Conservation (phyloP, 2,797 vertebrate species). For the Ficedula albicollis region DNA sequence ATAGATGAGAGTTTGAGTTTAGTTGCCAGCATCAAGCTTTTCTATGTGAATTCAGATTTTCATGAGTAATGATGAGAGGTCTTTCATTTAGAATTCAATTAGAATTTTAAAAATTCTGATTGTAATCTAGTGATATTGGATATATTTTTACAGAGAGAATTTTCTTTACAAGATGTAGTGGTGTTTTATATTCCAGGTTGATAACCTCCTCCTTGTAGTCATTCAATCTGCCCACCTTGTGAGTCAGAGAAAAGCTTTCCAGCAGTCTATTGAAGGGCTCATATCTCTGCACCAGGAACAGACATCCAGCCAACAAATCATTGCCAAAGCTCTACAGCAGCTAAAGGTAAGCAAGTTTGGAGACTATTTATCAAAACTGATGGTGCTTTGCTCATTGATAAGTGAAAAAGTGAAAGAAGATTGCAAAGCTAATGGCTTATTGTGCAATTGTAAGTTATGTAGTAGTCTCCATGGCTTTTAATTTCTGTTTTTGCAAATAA, state of each 20-base stretch:
- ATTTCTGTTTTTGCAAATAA: not conserved
- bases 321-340: conserved; percentile 91
- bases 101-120: not conserved
- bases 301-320: conserved; percentile 96
- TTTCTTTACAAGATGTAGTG: not conserved
- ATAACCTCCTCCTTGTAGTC: conserved; percentile 92
- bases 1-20: not conserved
- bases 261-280: conserved; percentile 90
- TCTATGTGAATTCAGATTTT: not conserved
- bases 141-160: not conserved
- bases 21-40: not conserved
- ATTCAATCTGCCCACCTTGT: conserved; percentile 93
- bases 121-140: not conserved
- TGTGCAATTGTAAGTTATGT: not conserved
- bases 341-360: conserved; percentile 83
- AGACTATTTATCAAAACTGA: not conserved
- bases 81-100: not conserved
- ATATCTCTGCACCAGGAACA: conserved; percentile 91
- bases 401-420: not conserved
- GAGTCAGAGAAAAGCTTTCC: conserved; percentile 91
- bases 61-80: not conserved
- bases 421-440: not conserved
- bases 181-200: conserved; percentile 78
- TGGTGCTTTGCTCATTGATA: not conserved
- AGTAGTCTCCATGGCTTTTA: not conserved